phyloP scores from a whole-genome alignment of 2,797 vertebrate genomes.

The Cyprinodon diabolis region DNA sequence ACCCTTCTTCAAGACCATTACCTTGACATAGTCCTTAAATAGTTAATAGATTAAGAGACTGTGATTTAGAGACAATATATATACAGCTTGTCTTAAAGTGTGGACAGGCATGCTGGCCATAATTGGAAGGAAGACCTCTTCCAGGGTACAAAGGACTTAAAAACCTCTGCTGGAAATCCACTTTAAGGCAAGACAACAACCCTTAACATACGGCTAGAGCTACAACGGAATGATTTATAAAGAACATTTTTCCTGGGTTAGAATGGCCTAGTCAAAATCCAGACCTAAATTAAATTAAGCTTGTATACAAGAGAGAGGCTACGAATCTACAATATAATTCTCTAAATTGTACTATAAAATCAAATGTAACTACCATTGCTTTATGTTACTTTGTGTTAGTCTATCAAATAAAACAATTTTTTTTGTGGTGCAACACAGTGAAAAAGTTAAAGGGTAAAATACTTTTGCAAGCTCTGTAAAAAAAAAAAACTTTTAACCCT shows the following conservation, averaged over 20 bases:
- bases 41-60: no score
- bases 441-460: not conserved
- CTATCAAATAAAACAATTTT: not conserved
- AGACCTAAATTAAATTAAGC: not conserved
- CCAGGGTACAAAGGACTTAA: not conserved
- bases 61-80: no score
- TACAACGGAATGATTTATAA: not conserved
- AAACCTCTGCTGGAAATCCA: not conserved
- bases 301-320: not conserved
- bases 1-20: not conserved
- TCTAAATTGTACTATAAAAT: not conserved
- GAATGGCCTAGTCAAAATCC: not conserved
- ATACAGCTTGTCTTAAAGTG: no score
- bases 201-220: not conserved
- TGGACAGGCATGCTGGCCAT: not conserved
- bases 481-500: not conserved
- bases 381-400: not conserved
- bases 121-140: not conserved
- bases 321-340: not conserved
- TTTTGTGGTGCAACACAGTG: not conserved
- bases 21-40: not conserved
- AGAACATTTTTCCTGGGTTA: no score
- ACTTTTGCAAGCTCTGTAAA: not conserved
- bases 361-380: not conserved
- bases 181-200: not conserved